Evolutionary conservation across 2,113 vertebrate species (phyloP).

Genomic region (Myanophis thanlyinensis): DNA sequence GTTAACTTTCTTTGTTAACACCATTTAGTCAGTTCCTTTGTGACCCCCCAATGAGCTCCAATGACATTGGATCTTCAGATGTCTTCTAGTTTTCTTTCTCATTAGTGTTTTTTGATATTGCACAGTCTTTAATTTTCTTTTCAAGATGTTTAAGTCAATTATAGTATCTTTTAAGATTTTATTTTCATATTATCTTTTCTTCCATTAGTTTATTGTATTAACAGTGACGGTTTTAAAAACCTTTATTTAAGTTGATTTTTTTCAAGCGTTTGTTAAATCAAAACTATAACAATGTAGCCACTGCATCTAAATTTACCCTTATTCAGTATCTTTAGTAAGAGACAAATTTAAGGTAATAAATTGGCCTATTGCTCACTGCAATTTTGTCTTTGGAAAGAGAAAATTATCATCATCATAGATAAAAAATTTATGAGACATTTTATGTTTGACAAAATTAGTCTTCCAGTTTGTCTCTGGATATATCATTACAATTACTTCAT

Average conservation of each 20-base stretch:
- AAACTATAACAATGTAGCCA: neutral
- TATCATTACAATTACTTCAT: neutral
- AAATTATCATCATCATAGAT: neutral
- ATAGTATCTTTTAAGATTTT: neutral
- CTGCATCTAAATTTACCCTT: neutral
- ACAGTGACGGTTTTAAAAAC: neutral
- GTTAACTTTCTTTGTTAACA: neutral
- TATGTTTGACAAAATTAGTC: neutral
- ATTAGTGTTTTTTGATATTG: neutral
- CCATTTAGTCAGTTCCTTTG: neutral
- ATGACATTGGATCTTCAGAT: neutral
- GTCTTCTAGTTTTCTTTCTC: neutral
- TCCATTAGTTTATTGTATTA: neutral
- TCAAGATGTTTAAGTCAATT: neutral
- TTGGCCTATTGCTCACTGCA: neutral
- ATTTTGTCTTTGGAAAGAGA: neutral
- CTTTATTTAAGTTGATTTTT: neutral
- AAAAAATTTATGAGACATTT: neutral
- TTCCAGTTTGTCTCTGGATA: neutral
- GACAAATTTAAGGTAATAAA: neutral
- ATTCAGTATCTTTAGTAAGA: neutral
- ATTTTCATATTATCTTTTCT: neutral
- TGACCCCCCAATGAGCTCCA: neutral
- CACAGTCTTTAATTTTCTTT: neutral
- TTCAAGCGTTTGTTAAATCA: neutral